Conservation (phyloP, 1,140 invertebrate genomes). For the Drosophila burlai region DNA sequence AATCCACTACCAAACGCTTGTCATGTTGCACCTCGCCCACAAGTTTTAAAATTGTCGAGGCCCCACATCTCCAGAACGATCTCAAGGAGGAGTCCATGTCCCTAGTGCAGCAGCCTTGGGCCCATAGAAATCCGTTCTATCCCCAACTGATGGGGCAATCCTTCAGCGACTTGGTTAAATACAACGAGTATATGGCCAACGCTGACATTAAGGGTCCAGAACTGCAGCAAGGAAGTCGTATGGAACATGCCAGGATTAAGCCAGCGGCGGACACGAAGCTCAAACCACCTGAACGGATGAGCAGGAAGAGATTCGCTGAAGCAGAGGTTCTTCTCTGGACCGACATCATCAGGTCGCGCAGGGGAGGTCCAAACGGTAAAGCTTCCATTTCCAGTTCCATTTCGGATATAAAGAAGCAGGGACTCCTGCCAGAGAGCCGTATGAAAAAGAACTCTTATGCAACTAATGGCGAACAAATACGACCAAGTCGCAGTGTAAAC, state of each 20-base stretch:
- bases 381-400: background rate
- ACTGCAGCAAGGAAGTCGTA: background rate
- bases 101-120: background rate
- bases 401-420: background rate
- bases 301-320: too few relatives aligned
- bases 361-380: too few relatives aligned
- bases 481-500: background rate
- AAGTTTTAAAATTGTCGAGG: background rate
- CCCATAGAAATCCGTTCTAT: conserved; percentile 2
- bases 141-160: conserved; percentile 45
- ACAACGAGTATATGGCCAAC: background rate
- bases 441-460: too few relatives aligned
- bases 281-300: background rate
- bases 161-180: conserved; percentile 35
- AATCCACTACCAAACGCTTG: conserved; percentile 24
- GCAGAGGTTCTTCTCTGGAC: conserved; percentile 7
- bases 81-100: background rate
- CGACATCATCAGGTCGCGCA: background rate
- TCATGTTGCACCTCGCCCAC: conserved; percentile 40
- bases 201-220: too few relatives aligned
- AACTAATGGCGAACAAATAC: too few relatives aligned
- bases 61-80: background rate
- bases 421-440: background rate
- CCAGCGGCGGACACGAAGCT: background rate
- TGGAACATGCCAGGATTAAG: background rate